phyloP scores from a whole-genome alignment of 2,113 vertebrate genomes.

The Hassar affinis region DNA sequence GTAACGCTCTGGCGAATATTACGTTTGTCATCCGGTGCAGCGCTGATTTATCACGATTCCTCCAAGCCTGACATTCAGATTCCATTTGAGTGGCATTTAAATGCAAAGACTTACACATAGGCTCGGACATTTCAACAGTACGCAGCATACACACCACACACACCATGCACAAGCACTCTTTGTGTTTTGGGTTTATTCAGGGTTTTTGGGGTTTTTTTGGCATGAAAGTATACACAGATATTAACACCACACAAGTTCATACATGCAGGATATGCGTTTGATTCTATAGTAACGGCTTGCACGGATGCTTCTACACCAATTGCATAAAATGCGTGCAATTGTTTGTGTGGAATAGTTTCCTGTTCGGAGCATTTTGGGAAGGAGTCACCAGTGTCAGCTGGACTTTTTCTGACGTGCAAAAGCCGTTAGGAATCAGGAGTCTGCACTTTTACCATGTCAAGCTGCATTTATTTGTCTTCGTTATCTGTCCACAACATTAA shows the following conservation, averaged over 20 bases:
- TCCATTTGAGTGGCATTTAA: conserved; percentile 65
- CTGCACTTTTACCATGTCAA: neutral
- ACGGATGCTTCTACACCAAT: too few relatives aligned
- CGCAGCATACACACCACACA: neutral
- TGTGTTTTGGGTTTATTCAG: neutral
- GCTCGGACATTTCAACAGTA: neutral
- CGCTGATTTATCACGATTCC: conserved; percentile 70
- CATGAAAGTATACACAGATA: neutral
- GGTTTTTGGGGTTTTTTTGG: neutral
- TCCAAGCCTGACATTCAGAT: conserved; percentile 68
- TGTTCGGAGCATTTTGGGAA: neutral
- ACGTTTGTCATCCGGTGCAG: conserved; percentile 69
- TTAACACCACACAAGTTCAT: neutral
- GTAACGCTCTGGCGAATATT: conserved; percentile 65
- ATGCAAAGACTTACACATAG: conserved; percentile 11
- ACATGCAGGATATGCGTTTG: neutral
- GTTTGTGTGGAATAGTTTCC: neutral
- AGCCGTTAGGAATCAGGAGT: neutral
- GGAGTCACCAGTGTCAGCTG: neutral
- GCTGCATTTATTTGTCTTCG: too few relatives aligned
- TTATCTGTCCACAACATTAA: neutral
- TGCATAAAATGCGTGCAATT: neutral
- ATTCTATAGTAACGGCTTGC: neutral
- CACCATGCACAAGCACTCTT: neutral
- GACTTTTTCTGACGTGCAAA: neutral